These are phyloP conservation scores for Micromesistius poutassou DNA, from an alignment of 2,797 vertebrate genomes.

Conservation along the genomic window DNA sequence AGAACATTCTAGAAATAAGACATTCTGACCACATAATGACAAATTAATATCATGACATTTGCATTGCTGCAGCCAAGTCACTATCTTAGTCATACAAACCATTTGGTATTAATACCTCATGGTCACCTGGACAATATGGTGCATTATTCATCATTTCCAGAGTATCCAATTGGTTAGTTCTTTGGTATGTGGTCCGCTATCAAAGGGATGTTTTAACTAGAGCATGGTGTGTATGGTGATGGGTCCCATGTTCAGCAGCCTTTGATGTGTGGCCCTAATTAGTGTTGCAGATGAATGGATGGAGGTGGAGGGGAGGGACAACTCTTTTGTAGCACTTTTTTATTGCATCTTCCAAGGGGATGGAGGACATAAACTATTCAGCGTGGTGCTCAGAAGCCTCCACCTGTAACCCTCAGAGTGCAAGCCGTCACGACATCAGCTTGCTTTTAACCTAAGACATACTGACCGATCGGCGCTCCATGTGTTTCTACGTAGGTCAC, in stretches of 20 bases:
- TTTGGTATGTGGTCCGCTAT: neutral
- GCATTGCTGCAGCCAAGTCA: too few relatives aligned
- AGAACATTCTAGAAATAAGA: too few relatives aligned
- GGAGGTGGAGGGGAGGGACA: slow-evolving; percentile 37
- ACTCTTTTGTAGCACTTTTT: slow-evolving; percentile 56
- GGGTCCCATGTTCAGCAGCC: slow-evolving; percentile 18
- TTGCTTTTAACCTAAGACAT: slow-evolving; percentile 6
- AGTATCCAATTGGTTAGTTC: neutral
- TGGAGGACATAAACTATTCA: slow-evolving; percentile 30
- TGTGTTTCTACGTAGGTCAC: neutral
- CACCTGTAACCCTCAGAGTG: slow-evolving; percentile 28
- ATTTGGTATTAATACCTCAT: neutral
- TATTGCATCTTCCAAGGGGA: slow-evolving; percentile 66
- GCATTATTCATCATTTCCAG: neutral
- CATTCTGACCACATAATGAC: too few relatives aligned
- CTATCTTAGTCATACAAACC: neutral
- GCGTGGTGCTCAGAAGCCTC: slow-evolving; percentile 28
- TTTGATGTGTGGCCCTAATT: slow-evolving; percentile 60
- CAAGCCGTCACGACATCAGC: slow-evolving; percentile 35
- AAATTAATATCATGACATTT: too few relatives aligned
- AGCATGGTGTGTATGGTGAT: neutral
- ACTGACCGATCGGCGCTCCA: neutral
- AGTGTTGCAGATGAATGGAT: slow-evolving; percentile 51
- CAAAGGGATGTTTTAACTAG: neutral
- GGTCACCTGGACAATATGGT: neutral